Evolutionary conservation across 64 coral and sea anemone species (phyloP).

Genomic region (Stichodactyla helianthus): DNA sequence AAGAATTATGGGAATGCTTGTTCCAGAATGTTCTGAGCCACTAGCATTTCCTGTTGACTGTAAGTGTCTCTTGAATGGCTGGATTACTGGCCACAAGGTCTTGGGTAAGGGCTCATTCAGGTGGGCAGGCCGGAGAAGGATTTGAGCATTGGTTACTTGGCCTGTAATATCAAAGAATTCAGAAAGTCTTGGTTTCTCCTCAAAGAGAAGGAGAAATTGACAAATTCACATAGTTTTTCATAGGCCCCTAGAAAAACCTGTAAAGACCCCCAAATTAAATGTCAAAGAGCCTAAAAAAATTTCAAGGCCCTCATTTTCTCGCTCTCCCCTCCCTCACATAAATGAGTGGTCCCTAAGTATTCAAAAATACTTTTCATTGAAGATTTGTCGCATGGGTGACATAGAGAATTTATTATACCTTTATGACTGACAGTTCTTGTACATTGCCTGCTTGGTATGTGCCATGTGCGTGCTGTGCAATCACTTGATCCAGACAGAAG

Average conservation of each 20-base stretch:
- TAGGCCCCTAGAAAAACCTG: no score
- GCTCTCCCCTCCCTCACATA: no score
- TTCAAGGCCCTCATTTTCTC: no score
- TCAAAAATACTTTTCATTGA: no score
- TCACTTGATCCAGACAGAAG: conserved; percentile 83
- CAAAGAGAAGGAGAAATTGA: no score
- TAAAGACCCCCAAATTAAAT: no score
- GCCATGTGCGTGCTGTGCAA: conserved; percentile 83
- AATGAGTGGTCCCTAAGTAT: no score
- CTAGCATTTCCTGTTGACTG: neutral
- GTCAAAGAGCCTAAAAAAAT: no score
- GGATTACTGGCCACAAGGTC: conserved; percentile 53
- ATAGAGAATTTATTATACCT: conserved; percentile 30
- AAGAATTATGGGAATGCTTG: conserved; percentile 15
- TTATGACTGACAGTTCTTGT: conserved; percentile 81
- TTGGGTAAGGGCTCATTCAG: conserved; percentile 35
- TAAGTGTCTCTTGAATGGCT: conserved; percentile 79
- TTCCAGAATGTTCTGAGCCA: neutral
- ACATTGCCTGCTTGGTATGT: conserved; percentile 82
- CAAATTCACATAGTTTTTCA: no score
- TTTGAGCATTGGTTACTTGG: conserved; percentile 63
- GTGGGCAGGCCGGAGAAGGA: conserved; percentile 49
- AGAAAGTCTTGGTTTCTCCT: neutral
- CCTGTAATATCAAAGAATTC: conserved; percentile 20
- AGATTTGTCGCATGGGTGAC: no score